A percentile compares a stretch with the other conserved stretches of the same genome.
Conservation (phyloP, 35 echinoderm and acorn worm species). For the Patiria miniata region DNA sequence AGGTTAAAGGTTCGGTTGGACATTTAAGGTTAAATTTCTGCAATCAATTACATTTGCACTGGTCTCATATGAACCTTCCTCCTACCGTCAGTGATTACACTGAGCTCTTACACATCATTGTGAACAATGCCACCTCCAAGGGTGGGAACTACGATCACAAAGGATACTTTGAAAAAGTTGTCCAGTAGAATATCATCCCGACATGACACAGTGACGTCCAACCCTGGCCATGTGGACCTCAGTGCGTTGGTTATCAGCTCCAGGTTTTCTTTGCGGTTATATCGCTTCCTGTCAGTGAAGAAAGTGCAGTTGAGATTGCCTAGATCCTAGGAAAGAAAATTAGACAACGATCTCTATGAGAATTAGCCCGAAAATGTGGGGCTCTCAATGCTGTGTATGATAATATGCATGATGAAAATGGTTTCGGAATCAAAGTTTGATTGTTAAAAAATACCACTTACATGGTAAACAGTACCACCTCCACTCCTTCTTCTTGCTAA, state of each 20-base stretch:
- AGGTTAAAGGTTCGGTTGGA: too few relatives aligned
- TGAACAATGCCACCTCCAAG: background rate
- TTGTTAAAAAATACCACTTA: slow-evolving; percentile 33
- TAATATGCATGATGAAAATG: background rate
- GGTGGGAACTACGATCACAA: background rate
- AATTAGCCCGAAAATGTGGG: background rate
- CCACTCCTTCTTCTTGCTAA: slow-evolving; percentile 84
- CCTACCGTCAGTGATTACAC: too few relatives aligned
- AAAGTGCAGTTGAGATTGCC: slow-evolving; percentile 95
- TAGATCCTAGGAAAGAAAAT: slow-evolving; percentile 65
- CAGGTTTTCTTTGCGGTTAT: slow-evolving; percentile 69
- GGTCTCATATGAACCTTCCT: too few relatives aligned
- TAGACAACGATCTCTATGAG: background rate
- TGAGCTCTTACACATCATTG: too few relatives aligned
- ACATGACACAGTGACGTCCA: slow-evolving; percentile 49
- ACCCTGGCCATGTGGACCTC: slow-evolving; percentile 62
- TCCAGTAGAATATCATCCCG: slow-evolving; percentile 85
- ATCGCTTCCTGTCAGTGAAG: slow-evolving; percentile 77
- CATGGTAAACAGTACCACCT: slow-evolving; percentile 96
- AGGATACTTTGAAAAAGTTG: slow-evolving; percentile 87
- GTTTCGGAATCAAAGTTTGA: background rate
- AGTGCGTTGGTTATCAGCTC: slow-evolving; percentile 62
- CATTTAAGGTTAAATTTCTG: too few relatives aligned
- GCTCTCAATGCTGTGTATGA: background rate
- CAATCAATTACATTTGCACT: too few relatives aligned